Conservation (phyloP, 2,113 vertebrate genomes). For the Nothobranchius kuhntae region DNA sequence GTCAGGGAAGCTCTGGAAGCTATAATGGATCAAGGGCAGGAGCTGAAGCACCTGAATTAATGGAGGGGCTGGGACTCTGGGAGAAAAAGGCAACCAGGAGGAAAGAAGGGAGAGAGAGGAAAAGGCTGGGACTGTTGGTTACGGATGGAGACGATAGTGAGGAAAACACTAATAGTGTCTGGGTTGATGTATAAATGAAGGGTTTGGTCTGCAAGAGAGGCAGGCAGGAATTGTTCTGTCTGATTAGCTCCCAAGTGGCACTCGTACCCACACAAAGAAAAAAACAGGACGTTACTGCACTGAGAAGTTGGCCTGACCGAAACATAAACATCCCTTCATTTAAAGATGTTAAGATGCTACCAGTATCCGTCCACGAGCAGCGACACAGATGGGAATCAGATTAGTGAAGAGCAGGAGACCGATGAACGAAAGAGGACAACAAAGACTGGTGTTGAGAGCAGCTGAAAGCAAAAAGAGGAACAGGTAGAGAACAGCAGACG, state of each 20-base stretch:
- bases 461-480: constrained; percentile 59
- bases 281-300: constrained; percentile 46
- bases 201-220: constrained; percentile 46
- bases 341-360: constrained; percentile 51
- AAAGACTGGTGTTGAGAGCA: constrained; percentile 47
- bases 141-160: constrained; percentile 15
- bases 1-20: constrained; percentile 48
- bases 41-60: constrained; percentile 70
- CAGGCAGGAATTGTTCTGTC: constrained; percentile 73
- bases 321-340: constrained; percentile 35
- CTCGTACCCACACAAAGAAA: constrained; percentile 69
- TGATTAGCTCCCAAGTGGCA: constrained; percentile 76
- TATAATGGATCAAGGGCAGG: constrained; percentile 59
- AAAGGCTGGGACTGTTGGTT: constrained; percentile 8
- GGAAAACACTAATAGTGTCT: constrained; percentile 27
- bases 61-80: constrained; percentile 49
- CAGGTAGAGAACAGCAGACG: constrained; percentile 60
- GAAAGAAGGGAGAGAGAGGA: constrained; percentile 2
- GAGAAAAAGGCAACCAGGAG: constrained; percentile 16
- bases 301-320: constrained; percentile 42
- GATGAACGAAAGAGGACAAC: constrained; percentile 33
- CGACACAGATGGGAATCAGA: constrained; percentile 37
- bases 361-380: constrained; percentile 55
- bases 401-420: constrained; percentile 14
- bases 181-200: constrained; percentile 58